Percentiles rank a stretch among this genome's conserved stretches.
Evolutionary conservation across 2,797 vertebrate species (phyloP).

Genomic region (Falco biarmicus): DNA sequence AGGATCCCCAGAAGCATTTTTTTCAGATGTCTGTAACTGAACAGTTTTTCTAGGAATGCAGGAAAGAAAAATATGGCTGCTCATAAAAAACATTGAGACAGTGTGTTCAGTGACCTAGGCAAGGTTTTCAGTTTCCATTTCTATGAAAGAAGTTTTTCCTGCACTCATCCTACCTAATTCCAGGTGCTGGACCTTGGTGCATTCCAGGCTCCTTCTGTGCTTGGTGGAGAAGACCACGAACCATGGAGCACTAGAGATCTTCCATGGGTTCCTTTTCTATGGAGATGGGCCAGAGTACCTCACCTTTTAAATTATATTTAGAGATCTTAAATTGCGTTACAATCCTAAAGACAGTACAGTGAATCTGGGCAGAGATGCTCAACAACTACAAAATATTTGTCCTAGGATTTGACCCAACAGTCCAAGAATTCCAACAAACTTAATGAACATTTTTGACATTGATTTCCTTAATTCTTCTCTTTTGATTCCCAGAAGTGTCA

Average conservation of each 20-base stretch:
- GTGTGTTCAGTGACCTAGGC: neutral
- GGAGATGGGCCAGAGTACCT: neutral
- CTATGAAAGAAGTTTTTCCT: neutral
- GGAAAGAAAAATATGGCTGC: neutral
- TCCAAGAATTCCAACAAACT: neutral
- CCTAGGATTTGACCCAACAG: neutral
- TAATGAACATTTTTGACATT: neutral
- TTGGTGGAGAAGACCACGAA: neutral
- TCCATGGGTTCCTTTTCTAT: neutral
- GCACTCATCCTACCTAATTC: neutral
- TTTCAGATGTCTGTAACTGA: neutral
- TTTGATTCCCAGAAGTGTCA: neutral
- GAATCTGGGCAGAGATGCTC: neutral
- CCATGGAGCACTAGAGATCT: neutral
- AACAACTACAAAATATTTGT: neutral
- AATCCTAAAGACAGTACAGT: neutral
- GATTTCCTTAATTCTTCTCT: neutral
- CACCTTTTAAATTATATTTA: neutral
- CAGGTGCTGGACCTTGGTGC: neutral
- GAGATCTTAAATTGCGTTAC: neutral
- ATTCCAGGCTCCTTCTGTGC: neutral
- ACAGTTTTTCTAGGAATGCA: neutral
- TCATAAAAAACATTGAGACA: fast-evolving
- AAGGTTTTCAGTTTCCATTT: neutral
- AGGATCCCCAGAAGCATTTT: neutral